Percentiles rank a stretch among this genome's conserved stretches.
These are phyloP conservation scores for Cebidichthys violaceus DNA, from an alignment of 2,113 vertebrate species.

Conservation along the genomic window DNA sequence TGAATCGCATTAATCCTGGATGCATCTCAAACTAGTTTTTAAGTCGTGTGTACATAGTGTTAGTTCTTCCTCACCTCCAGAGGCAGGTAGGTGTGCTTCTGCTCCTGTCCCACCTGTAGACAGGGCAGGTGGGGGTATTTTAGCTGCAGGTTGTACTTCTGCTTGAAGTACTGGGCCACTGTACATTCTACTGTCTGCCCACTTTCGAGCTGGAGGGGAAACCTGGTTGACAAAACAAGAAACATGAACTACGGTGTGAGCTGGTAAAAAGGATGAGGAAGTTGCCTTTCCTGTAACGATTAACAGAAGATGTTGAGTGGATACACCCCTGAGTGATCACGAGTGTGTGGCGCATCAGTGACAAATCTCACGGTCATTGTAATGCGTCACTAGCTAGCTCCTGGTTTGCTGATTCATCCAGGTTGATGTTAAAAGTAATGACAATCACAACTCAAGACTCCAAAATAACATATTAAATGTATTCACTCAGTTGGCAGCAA, in stretches of 20 bases:
- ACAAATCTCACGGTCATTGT: not conserved
- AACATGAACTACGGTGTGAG: not conserved
- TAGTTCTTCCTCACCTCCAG: conserved; percentile 90
- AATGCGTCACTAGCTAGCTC: not conserved
- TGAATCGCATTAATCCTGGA: not conserved
- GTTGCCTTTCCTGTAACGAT: not conserved
- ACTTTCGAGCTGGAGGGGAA: conserved; percentile 97
- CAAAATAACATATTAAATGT: not conserved
- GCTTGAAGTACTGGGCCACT: conserved; percentile 99
- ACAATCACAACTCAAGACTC: not conserved
- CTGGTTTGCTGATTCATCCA: not conserved
- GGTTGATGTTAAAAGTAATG: not conserved
- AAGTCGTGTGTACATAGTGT: not conserved
- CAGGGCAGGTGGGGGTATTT: conserved; percentile 99
- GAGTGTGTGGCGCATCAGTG: not conserved
- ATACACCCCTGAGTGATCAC: not conserved
- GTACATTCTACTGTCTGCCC: conserved; percentile 99
- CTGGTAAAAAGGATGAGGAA: not conserved
- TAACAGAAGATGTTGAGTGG: not conserved
- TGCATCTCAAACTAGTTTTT: not conserved
- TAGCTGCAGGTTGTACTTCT: conserved; percentile 98
- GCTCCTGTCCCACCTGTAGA: conserved; percentile 98
- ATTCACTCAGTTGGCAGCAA: too few relatives aligned
- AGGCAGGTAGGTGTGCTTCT: conserved; percentile 99
- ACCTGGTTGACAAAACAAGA: conserved; percentile 80